Percentiles rank a stretch among this genome's conserved stretches.
These are phyloP conservation scores for Emberiza fucata DNA, from an alignment of 2,113 vertebrate species.

Conservation along the genomic window DNA sequence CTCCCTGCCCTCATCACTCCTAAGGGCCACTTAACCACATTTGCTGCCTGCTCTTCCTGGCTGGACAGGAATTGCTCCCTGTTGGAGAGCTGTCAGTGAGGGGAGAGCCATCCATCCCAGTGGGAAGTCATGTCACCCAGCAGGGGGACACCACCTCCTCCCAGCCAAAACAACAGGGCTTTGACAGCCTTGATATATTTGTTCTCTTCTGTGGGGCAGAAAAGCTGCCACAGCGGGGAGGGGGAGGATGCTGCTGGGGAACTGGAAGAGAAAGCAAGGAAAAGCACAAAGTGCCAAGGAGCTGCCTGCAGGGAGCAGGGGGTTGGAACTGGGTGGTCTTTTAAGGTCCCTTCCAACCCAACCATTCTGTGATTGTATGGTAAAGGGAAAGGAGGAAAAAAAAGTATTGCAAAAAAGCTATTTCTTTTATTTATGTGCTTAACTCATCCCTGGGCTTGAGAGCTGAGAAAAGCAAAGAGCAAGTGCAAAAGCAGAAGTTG, in stretches of 20 bases:
- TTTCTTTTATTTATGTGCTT: not conserved
- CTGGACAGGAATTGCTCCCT: conserved; percentile 1
- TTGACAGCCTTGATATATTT: conserved; percentile 58
- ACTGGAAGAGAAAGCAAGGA: not conserved
- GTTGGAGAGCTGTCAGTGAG: conserved; percentile 18
- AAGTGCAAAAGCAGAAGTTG: not conserved
- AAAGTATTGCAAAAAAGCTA: not conserved
- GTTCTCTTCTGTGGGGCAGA: not conserved
- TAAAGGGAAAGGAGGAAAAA: not conserved
- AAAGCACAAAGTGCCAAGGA: not conserved
- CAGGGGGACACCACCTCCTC: not conserved
- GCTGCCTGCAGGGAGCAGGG: not conserved
- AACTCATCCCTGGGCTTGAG: not conserved
- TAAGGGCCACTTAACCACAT: not conserved
- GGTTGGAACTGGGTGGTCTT: not conserved
- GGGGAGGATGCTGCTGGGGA: not conserved
- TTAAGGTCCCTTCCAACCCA: not conserved
- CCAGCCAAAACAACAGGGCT: not conserved
- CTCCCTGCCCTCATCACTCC: not conserved
- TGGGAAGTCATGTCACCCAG: not conserved
- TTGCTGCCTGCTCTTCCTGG: not conserved
- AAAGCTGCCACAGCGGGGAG: not conserved
- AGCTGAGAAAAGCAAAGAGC: not conserved
- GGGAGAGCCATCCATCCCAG: not conserved
- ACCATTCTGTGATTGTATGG: not conserved